These are phyloP conservation scores for Diorhabda sublineata DNA, from an alignment of 1,140 invertebrate species.

Conservation along the genomic window DNA sequence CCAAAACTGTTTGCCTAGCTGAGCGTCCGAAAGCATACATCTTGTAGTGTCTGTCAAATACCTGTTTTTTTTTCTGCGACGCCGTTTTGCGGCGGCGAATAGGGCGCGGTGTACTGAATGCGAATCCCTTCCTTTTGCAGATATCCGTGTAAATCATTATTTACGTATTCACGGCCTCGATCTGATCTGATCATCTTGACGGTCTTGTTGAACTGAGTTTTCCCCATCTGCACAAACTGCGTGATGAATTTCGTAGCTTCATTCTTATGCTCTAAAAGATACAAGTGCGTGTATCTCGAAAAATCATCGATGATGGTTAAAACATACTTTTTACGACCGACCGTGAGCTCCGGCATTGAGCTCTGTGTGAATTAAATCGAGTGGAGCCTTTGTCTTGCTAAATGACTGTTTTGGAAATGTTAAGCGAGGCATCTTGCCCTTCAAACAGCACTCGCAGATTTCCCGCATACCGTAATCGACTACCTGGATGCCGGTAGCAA, in stretches of 20 bases:
- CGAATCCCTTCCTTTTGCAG: too few relatives aligned
- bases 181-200: slow-evolving; percentile 37
- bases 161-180: slow-evolving; percentile 43
- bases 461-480: slow-evolving; percentile 8
- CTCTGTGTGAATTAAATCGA: slow-evolving; percentile 30
- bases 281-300: slow-evolving; percentile 37
- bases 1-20: slow-evolving; percentile 43
- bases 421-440: slow-evolving; percentile 26
- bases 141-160: slow-evolving; percentile 20
- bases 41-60: too few relatives aligned
- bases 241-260: slow-evolving; percentile 33
- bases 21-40: slow-evolving; percentile 32
- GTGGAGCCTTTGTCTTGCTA: slow-evolving; percentile 17
- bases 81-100: too few relatives aligned
- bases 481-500: slow-evolving; percentile 18
- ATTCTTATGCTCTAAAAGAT: slow-evolving; percentile 41
- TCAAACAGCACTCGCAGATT: slow-evolving; percentile 24
- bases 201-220: slow-evolving; percentile 35
- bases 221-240: slow-evolving; percentile 32
- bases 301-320: slow-evolving; percentile 46
- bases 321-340: slow-evolving; percentile 39
- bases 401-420: slow-evolving; percentile 14
- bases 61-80: too few relatives aligned
- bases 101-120: too few relatives aligned
- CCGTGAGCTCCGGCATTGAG: slow-evolving; percentile 25